phyloP scores from a whole-genome alignment of 2,113 vertebrate species.

The Tricholaema leucomelas region DNA sequence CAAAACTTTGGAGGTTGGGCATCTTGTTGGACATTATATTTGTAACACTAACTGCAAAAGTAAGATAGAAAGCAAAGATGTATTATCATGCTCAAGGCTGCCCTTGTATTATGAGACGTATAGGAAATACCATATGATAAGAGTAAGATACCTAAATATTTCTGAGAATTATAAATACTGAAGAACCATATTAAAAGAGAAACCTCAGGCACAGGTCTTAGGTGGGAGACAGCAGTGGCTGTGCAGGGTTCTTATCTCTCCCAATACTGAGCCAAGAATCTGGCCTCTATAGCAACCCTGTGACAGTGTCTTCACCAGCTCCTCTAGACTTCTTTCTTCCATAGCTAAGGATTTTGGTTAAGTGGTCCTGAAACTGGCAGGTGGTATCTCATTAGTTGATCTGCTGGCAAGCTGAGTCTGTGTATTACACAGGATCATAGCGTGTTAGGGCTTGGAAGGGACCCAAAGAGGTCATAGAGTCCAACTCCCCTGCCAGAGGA shows the following conservation, averaged over 20 bases:
- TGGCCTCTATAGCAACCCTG: background rate
- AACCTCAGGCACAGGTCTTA: background rate
- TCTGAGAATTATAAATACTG: background rate
- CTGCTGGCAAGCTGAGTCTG: background rate
- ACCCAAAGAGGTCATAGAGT: no score
- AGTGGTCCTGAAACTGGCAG: background rate
- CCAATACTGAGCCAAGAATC: background rate
- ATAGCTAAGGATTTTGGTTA: background rate
- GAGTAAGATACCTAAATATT: background rate
- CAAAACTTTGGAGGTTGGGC: conserved; percentile 92
- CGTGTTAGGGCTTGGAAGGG: no score
- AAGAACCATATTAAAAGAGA: background rate
- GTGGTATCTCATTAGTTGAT: background rate
- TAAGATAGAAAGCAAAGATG: background rate
- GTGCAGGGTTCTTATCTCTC: background rate
- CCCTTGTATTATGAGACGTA: fast-evolving
- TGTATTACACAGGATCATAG: no score
- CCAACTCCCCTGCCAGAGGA: no score
- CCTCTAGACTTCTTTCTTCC: background rate
- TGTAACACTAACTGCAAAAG: background rate
- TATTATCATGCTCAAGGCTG: background rate
- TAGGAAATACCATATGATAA: background rate
- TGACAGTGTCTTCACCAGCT: background rate
- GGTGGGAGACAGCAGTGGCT: background rate
- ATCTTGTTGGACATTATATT: conserved; percentile 13